These are phyloP conservation scores for Tyria jacobaeae DNA, from an alignment of 2,888 invertebrate species.

Conservation along the genomic window DNA sequence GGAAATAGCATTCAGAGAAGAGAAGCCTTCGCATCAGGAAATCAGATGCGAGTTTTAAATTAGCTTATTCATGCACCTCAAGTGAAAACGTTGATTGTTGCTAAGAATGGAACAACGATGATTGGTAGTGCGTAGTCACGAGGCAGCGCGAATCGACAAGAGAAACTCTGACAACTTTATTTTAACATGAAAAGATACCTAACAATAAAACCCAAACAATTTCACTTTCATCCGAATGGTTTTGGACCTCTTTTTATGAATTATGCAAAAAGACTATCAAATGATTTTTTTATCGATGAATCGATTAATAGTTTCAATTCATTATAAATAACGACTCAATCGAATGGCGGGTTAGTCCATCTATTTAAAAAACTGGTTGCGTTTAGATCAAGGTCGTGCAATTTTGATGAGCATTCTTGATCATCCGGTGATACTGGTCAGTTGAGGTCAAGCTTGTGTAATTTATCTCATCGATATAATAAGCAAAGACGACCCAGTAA, in stretches of 20 bases:
- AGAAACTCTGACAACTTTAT: constrained; percentile 59
- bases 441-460: constrained; percentile 60
- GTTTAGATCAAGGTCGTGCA: constrained; percentile 57
- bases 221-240: constrained; percentile 56
- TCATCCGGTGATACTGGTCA: constrained; percentile 53
- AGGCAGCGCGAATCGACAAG: constrained; percentile 60
- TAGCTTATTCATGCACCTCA: constrained; percentile 54
- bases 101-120: constrained; percentile 53
- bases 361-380: constrained; percentile 60
- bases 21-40: constrained; percentile 3
- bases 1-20: constrained; percentile 8
- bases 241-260: constrained; percentile 11
- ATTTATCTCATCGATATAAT: constrained; percentile 73
- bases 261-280: constrained; percentile 2
- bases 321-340: constrained; percentile 39
- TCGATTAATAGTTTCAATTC: constrained; percentile 38
- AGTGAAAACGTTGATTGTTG: constrained; percentile 65
- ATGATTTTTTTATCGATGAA: constrained; percentile 30
- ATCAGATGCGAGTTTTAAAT: constrained; percentile 23
- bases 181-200: constrained; percentile 49
- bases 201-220: constrained; percentile 43
- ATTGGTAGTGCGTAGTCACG: constrained; percentile 45
- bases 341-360: constrained; percentile 35
- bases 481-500: constrained; percentile 70
- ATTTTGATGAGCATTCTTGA: constrained; percentile 54